phyloP scores from a whole-genome alignment of 2,888 invertebrate species.

The Adineta ricciae region DNA sequence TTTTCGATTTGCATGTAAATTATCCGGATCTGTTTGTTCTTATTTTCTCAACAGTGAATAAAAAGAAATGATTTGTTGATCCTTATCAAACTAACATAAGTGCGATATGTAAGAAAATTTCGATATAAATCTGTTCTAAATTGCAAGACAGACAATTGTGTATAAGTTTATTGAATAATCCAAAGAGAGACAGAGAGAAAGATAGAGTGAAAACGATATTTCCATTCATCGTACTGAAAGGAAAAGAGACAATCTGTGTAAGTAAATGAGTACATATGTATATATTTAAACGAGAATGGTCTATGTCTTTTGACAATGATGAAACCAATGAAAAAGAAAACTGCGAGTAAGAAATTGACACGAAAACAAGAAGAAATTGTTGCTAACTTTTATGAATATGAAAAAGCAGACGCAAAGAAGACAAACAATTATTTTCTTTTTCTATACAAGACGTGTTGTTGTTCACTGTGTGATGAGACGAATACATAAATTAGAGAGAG shows the following conservation, averaged over 20 bases:
- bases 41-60: neutral
- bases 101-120: no score
- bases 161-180: constrained; percentile 5
- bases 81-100: no score
- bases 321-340: neutral
- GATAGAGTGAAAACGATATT: neutral
- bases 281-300: neutral
- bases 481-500: neutral
- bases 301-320: neutral
- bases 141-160: constrained; percentile 13
- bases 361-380: neutral
- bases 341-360: constrained; percentile 13
- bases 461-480: constrained; percentile 13
- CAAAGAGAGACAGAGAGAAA: neutral
- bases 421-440: neutral
- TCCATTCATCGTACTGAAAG: neutral
- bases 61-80: no score
- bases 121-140: neutral
- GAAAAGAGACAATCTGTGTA: constrained; percentile 1
- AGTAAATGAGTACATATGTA: neutral
- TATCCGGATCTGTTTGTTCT: neutral
- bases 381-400: constrained; percentile 9
- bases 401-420: neutral
- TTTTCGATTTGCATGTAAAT: neutral
- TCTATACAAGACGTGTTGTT: neutral